These are phyloP conservation scores for Anagyrus pseudococci DNA, from an alignment of 2,888 invertebrate genomes.

Conservation along the genomic window DNA sequence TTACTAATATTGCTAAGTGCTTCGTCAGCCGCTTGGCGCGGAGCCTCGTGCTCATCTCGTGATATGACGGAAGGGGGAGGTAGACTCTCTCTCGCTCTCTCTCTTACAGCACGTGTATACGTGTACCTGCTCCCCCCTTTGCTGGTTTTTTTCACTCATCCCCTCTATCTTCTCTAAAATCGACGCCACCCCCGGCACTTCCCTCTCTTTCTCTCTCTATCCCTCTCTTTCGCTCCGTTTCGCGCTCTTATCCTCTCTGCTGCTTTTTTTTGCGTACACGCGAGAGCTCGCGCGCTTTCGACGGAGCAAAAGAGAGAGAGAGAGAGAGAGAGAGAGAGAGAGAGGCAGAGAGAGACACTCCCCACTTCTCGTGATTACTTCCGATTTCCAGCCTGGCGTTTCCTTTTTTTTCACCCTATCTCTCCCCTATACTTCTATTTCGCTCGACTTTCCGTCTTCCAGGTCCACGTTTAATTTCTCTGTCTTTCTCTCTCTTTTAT, in stretches of 20 bases:
- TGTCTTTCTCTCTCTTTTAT: constrained; percentile 10
- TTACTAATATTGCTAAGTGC: constrained; percentile 61
- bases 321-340: constrained; percentile 1
- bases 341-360: constrained; percentile 19
- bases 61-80: too few species aligned
- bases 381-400: constrained; percentile 49
- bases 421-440: not conserved
- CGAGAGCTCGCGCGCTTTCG: constrained; percentile 29
- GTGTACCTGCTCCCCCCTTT: constrained; percentile 1
- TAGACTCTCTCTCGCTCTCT: constrained; percentile 33
- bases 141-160: constrained; percentile 6
- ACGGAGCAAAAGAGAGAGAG: constrained; percentile 13
- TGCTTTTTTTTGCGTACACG: constrained; percentile 18
- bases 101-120: not conserved
- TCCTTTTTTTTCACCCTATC: not conserved
- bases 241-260: constrained; percentile 1
- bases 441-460: not conserved
- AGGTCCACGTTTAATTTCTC: constrained; percentile 7
- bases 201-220: constrained; percentile 16
- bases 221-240: constrained; percentile 3
- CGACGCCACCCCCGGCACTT: too few species aligned
- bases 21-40: constrained; percentile 56
- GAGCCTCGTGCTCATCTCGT: constrained; percentile 40
- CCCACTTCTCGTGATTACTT: constrained; percentile 58
- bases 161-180: too few species aligned